A percentile compares a stretch with the other conserved stretches of the same genome.
These are phyloP conservation scores for Sebastes oblongus DNA, from an alignment of 2,797 vertebrate genomes.

Conservation along the genomic window DNA sequence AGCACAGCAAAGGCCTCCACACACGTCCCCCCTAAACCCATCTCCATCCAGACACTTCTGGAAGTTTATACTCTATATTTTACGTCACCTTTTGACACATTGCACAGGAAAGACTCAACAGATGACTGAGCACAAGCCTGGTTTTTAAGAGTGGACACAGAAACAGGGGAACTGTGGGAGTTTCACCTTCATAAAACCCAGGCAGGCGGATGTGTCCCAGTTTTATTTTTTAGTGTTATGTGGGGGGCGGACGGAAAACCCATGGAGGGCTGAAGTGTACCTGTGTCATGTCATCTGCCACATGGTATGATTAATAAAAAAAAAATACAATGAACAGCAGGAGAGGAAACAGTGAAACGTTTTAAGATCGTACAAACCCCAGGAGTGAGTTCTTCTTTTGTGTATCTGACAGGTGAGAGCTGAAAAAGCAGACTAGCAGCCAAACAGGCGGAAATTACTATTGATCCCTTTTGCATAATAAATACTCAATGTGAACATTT, in stretches of 20 bases:
- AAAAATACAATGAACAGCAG: background rate
- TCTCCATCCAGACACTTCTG: slow-evolving; percentile 14
- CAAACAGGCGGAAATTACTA: background rate
- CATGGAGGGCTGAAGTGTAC: slow-evolving; percentile 8
- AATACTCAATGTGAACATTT: background rate
- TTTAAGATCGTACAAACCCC: background rate
- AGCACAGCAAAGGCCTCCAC: background rate
- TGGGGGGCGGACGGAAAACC: background rate
- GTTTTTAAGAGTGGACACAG: slow-evolving; percentile 23
- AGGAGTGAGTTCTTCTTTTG: background rate
- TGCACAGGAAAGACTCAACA: slow-evolving; percentile 34
- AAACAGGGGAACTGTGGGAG: slow-evolving; percentile 16
- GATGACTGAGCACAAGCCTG: slow-evolving; percentile 34
- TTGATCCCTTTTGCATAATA: background rate
- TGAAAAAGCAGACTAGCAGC: background rate
- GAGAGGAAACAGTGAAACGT: background rate
- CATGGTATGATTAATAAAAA: slow-evolving; percentile 5
- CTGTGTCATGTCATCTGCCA: slow-evolving; percentile 18
- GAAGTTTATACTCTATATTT: slow-evolving; percentile 28
- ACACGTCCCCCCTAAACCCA: background rate
- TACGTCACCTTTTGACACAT: slow-evolving; percentile 35
- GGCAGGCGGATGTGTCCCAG: slow-evolving; percentile 19
- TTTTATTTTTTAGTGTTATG: slow-evolving; percentile 31
- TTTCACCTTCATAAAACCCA: slow-evolving; percentile 43
- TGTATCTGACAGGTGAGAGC: slow-evolving; percentile 1